Conservation (phyloP, 2,888 invertebrate genomes). For the Melieria picta region DNA sequence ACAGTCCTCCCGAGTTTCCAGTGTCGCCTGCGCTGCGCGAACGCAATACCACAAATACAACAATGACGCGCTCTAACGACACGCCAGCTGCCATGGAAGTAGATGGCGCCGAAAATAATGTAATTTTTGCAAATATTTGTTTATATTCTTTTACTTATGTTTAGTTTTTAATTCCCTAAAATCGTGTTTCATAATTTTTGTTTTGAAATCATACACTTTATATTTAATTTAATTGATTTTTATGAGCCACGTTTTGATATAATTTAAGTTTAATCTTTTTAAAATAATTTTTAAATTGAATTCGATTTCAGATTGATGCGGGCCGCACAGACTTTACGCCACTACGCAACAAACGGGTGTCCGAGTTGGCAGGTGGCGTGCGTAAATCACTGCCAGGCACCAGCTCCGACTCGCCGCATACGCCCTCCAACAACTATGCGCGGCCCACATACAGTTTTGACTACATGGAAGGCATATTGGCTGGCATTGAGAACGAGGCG, state of each 20-base stretch:
- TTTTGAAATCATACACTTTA: no score
- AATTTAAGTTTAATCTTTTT: background rate
- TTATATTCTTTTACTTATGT: no score
- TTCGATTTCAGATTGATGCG: conserved; percentile 1
- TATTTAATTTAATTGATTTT: no score
- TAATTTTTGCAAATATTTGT: background rate
- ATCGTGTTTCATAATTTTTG: no score
- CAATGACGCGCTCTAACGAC: conserved; percentile 20
- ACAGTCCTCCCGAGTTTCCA: conserved; percentile 60
- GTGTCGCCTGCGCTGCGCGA: conserved; percentile 50
- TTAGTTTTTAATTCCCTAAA: no score
- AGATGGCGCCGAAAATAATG: conserved; percentile 44
- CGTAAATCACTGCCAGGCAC: conserved; percentile 33
- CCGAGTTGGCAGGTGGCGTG: conserved; percentile 54
- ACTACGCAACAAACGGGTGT: conserved; percentile 59
- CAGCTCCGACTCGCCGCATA: conserved; percentile 56
- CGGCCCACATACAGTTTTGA: conserved; percentile 50
- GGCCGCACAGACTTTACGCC: conserved; percentile 52
- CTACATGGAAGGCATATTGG: conserved; percentile 54
- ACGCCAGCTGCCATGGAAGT: conserved; percentile 38
- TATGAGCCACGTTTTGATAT: background rate
- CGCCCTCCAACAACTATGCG: conserved; percentile 54
- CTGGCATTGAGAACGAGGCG: conserved; percentile 57
- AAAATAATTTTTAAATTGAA: background rate
- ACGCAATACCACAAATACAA: conserved; percentile 39